phyloP scores from a whole-genome alignment of 2,797 vertebrate species.

The Psittacula echo region DNA sequence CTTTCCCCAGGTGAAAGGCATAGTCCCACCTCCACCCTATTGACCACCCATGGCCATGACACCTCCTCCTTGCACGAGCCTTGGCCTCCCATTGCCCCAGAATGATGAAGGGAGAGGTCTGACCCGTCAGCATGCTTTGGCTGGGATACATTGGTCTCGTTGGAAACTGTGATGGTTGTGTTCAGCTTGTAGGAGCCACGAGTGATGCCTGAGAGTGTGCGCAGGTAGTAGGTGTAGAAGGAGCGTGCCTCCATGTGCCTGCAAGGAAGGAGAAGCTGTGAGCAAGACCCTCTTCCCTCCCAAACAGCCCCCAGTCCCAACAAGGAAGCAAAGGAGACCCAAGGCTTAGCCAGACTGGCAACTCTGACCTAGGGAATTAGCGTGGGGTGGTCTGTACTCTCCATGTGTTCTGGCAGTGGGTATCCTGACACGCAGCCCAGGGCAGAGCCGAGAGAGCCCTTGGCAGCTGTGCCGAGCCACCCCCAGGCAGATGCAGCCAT shows the following conservation, averaged over 20 bases:
- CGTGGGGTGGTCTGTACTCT: accelerated
- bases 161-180: accelerated
- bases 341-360: background rate
- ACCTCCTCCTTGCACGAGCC: background rate
- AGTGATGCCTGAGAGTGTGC: conserved; percentile 80
- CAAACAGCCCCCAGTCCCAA: background rate
- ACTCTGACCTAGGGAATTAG: background rate
- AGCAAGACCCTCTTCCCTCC: background rate
- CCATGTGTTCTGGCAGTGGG: background rate
- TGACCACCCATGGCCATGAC: accelerated
- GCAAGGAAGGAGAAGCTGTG: background rate
- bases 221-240: conserved; percentile 87
- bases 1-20: background rate
- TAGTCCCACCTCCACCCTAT: accelerated
- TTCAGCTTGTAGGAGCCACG: conserved; percentile 74
- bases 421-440: accelerated
- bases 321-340: background rate
- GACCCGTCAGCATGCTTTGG: conserved; percentile 85
- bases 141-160: background rate
- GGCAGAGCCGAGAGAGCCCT: background rate
- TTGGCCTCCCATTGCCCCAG: background rate
- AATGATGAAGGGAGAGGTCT: background rate
- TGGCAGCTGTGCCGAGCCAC: accelerated
- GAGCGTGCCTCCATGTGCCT: conserved; percentile 83
- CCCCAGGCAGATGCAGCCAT: conserved; percentile 73